Base-by-base conservation (phyloP, 2,888 invertebrate species). In the Carterocephalus palaemon region DNA sequence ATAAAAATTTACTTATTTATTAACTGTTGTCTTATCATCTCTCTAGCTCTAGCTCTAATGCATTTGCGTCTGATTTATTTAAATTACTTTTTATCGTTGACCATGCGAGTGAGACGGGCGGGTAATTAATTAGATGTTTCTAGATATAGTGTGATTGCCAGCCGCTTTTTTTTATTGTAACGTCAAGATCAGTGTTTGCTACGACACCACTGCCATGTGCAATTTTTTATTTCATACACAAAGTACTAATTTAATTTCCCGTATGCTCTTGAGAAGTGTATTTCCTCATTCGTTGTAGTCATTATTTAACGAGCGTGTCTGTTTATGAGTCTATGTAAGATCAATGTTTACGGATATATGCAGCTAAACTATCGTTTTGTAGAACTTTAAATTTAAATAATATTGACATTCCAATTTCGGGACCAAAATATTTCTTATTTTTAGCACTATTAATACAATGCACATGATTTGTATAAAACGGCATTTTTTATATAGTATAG, bases 201-300 rank as follows among this genome's bases (percentile, higher is more conserved):
- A 75, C 71, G 72, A 79, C 67, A 73, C 77, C 82, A 85, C 84
- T 83, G 85, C 84, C 85, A 82, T 75, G 84, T 82, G 83, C 85
- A 84, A 84, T 81, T 78, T 72, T 70, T 65, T 73, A 66, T 70
- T 64, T 68, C 54, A 46, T 71, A 75, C 75, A 77, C 76, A 72
- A 66, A 67, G 67, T 70, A 73, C 65, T 73, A 72, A 70, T 76
- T 68, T 71, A 68, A 66, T 63, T 39, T 46, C 42, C 40, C 46
- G 49, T 52, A 54, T 63, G 42, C 34, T 43, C 67, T 73, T 69
- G 65, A 69, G 64, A 66, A 68, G 67, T 71, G 70, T 77, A 76
- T 70, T 70, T 75, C 73, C 67, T 71, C 67, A 66, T 63, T 65
- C 63, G 56, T 64, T 67, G 70, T 77, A 80, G 79, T 79, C 76